phyloP scores from a whole-genome alignment of 2,888 invertebrate genomes.

The Nomada ferruginata region DNA sequence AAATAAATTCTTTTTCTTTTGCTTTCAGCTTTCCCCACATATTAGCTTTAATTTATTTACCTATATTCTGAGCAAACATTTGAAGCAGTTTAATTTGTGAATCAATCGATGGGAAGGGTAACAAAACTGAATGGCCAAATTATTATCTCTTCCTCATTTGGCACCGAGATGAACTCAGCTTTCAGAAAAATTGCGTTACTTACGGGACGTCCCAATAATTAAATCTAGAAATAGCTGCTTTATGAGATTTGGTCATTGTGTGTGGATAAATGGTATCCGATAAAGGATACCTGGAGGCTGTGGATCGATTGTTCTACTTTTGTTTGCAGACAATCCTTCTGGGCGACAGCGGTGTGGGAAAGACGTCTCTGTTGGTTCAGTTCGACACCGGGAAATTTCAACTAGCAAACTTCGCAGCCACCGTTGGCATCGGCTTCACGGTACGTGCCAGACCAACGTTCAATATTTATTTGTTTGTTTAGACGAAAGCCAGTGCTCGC shows the following conservation, averaged over 20 bases:
- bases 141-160: too few species aligned
- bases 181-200: too few species aligned
- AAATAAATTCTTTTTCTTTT: too few species aligned
- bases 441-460: slow-evolving; percentile 86
- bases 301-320: slow-evolving; percentile 34
- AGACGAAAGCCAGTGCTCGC: not conserved
- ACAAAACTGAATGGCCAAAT: too few species aligned
- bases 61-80: too few species aligned
- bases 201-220: too few species aligned
- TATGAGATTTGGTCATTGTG: not conserved
- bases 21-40: too few species aligned
- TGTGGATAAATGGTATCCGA: not conserved
- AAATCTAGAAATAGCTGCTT: not conserved
- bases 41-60: too few species aligned
- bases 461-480: slow-evolving; percentile 19
- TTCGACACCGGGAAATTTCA: slow-evolving; percentile 97
- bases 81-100: too few species aligned
- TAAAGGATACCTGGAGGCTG: not conserved
- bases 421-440: slow-evolving; percentile 97
- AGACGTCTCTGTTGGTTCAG: slow-evolving; percentile 96
- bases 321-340: slow-evolving; percentile 93
- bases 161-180: too few species aligned
- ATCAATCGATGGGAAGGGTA: too few species aligned
- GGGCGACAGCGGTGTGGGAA: slow-evolving; percentile 97
- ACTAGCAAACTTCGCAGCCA: slow-evolving; percentile 95